Evolutionary conservation across 2,888 invertebrate species (phyloP), one percentile per base, ranked within the genome.

Genomic region (Agrotis ipsilon): DNA sequence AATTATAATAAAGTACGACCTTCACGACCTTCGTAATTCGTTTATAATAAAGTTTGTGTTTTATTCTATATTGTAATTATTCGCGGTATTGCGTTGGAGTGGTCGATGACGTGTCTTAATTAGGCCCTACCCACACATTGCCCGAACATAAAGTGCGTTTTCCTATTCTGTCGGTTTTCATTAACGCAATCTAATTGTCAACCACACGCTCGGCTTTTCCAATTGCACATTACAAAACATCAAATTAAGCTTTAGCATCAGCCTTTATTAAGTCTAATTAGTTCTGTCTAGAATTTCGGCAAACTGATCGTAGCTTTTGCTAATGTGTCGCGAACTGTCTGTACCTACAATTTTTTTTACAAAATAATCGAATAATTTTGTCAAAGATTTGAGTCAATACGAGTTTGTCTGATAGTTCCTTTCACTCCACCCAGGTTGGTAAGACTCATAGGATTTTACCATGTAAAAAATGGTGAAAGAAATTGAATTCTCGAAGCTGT

Each of bases 81-180:
- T 75, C 80, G 70, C 75, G 66, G 80, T 82, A 82, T 82, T 83
- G 51, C 83, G 54, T 60, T 70, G 75, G 81, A 85, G 83, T 78
- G 80, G 69, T 82, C 83, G 84, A 85, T 87, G 86, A 88, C 85
- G 86, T 82, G 78, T 82, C 84, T 87, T 92, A 93, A 94, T 93
- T 94, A 92, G 85, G 89, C 91, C 91, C 81, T 89, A 78, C 95
- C 93, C 86, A 79, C 77, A 82, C 84, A 85, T 88, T 82, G 62
- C 71, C 84, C 85, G 86, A 19, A 63, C 57, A 65, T 85, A 87
- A 86, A 87, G 84, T 88, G 84, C 86, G 84, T 89, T 89, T 83
- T 87, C 81, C 68, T 85, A 84, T 84, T 64, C 75, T 83, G 88
- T 87, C 88, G 75, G 80, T 89, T 89, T 89, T 88, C 88, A 91